These are phyloP conservation scores for Hyphantria cunea DNA, from an alignment of 1,140 invertebrate genomes.

Conservation along the genomic window DNA sequence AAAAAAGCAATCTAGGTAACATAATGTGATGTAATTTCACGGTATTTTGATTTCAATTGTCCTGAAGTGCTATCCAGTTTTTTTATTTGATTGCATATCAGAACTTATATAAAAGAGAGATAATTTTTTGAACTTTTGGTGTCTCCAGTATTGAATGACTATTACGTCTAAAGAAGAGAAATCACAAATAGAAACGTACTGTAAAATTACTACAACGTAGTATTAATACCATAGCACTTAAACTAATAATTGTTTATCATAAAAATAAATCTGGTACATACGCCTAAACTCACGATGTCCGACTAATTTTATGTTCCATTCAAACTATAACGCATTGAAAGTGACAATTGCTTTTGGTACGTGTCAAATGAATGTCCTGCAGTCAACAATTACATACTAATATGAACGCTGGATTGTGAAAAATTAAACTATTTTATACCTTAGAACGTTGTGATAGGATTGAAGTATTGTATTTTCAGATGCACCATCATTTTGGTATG, in stretches of 20 bases:
- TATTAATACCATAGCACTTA: too few relatives aligned
- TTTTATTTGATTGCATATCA: too few relatives aligned
- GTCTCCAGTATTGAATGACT: too few relatives aligned
- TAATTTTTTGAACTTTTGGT: too few relatives aligned
- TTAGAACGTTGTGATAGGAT: constrained; percentile 29
- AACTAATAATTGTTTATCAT: constrained; percentile 21
- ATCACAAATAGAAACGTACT: too few relatives aligned
- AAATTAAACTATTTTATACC: constrained; percentile 30
- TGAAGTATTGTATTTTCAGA: not conserved
- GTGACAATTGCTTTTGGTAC: constrained; percentile 65
- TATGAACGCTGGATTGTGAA: not conserved
- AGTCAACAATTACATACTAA: constrained; percentile 43
- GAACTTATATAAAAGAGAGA: too few relatives aligned
- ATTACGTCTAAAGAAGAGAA: too few relatives aligned
- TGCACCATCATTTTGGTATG: constrained; percentile 15
- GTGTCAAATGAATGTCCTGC: constrained; percentile 65
- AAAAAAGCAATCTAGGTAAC: constrained; percentile 44
- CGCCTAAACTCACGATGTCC: constrained; percentile 60
- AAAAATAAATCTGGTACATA: constrained; percentile 58
- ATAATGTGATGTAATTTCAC: constrained; percentile 71
- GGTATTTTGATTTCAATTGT: constrained; percentile 60
- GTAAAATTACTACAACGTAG: too few relatives aligned
- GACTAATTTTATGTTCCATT: constrained; percentile 48
- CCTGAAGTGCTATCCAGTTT: constrained; percentile 49
- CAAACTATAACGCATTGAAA: constrained; percentile 39